Evolutionary conservation across 2,797 vertebrate genomes (phyloP), one percentile per base, ranked within the genome.

Genomic region (Hephaestus fuliginosus): DNA sequence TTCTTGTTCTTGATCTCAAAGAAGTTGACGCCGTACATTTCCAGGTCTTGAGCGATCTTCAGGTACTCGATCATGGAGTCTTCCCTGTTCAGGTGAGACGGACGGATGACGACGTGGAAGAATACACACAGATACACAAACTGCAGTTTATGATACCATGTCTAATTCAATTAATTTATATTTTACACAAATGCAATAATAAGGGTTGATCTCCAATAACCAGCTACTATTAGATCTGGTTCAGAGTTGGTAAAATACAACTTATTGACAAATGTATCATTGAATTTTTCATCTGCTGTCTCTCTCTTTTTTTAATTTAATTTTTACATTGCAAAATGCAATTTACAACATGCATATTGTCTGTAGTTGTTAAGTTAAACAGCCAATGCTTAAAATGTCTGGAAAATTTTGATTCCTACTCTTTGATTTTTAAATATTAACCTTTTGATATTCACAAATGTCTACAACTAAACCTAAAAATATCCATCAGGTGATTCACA

Each of bases 1-100:
- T 99, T 99, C 92, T 98, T 98, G 90, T 99, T 99, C 94, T 98
- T 99, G 91, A 99, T 99, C 84, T 99, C 97, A 76, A 99, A 99
- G 89, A 96, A 99, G 94, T 98, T 99, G 89, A 99, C 95, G 11
- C 98, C 98, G 60, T 97, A 99, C 98, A 99, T 99, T 79, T 99
- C 98, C 89, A 99, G 92, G 88, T 99, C 98, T 92, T 99, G 98
- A 33, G 97, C 94, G 39, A 99, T 99, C 96, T 99, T 99, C 92
- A 99, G 92, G 82, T 99, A 99, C 90, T 99, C 98, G 36, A 97
- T 77, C 94, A 99, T 98, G 33, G 97, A 94, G 5, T 94, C 97
- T 48, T 99, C 98, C 89, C 98, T 99, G 76, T 58, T 73, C 33
- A 55, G 15, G 51, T 57, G 2, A 41, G 1, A 78, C 28, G 73